Conservation (phyloP, 2,888 invertebrate genomes). For the Torymus auratus region DNA sequence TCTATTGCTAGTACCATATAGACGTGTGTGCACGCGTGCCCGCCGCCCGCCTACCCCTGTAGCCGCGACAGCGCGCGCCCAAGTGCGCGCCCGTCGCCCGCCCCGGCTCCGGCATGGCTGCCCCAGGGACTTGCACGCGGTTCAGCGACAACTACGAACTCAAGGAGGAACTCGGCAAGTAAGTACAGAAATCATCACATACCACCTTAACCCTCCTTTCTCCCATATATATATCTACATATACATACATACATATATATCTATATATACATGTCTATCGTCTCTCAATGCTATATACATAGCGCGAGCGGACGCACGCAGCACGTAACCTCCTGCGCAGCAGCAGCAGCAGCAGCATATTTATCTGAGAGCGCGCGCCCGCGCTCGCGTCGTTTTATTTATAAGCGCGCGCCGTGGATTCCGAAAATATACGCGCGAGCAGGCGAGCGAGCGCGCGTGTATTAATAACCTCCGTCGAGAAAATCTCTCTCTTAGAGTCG, state of each 20-base stretch:
- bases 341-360: too few relatives aligned
- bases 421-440: slow-evolving; percentile 10
- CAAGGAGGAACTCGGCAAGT: slow-evolving; percentile 99
- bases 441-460: neutral
- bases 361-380: neutral
- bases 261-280: too few relatives aligned
- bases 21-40: neutral
- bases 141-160: slow-evolving; percentile 99
- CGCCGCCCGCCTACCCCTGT: neutral
- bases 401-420: slow-evolving; percentile 10
- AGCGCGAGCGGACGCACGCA: too few relatives aligned
- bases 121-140: slow-evolving; percentile 94
- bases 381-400: slow-evolving; percentile 19
- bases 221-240: too few relatives aligned
- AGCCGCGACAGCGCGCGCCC: neutral
- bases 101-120: slow-evolving; percentile 84
- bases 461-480: too few relatives aligned
- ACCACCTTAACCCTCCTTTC: neutral
- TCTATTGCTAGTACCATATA: too few relatives aligned
- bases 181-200: slow-evolving; percentile 78
- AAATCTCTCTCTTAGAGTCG: too few relatives aligned
- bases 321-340: too few relatives aligned
- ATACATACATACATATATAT: too few relatives aligned
- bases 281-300: too few relatives aligned
- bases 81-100: slow-evolving; percentile 58